Percentiles rank a stretch among this genome's conserved stretches.
Conservation (phyloP, 2,888 invertebrate genomes). For the Drosophila borealis region DNA sequence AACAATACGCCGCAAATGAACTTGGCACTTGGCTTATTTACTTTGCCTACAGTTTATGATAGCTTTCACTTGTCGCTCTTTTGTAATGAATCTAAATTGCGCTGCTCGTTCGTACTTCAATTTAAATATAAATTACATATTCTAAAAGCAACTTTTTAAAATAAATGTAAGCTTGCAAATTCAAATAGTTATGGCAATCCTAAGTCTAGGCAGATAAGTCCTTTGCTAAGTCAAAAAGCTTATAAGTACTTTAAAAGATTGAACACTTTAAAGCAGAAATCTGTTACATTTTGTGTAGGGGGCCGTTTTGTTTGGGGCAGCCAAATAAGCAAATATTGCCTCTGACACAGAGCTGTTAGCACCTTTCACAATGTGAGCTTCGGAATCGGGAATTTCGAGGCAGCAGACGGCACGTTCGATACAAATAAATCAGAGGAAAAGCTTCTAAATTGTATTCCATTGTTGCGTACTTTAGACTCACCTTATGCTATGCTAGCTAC, state of each 20-base stretch:
- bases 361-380: constrained; percentile 2
- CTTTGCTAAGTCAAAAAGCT: not conserved
- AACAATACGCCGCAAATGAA: constrained; percentile 12
- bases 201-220: no score
- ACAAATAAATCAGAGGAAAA: constrained; percentile 72
- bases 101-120: not conserved
- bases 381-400: constrained; percentile 28
- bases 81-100: constrained; percentile 1
- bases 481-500: constrained; percentile 43
- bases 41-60: constrained; percentile 15
- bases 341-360: constrained; percentile 7
- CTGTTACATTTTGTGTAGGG: not conserved
- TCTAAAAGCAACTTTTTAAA: not conserved
- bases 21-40: constrained; percentile 22
- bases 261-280: not conserved
- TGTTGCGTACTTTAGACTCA: constrained; percentile 51
- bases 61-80: not conserved
- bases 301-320: not conserved
- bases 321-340: constrained; percentile 21
- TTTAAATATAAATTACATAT: not conserved
- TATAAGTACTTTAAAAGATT: not conserved
- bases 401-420: constrained; percentile 52
- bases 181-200: not conserved
- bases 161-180: not conserved
- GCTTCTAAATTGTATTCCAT: constrained; percentile 72